phyloP scores from a whole-genome alignment of 2,113 vertebrate genomes.

The Psephotus haematonotus region DNA sequence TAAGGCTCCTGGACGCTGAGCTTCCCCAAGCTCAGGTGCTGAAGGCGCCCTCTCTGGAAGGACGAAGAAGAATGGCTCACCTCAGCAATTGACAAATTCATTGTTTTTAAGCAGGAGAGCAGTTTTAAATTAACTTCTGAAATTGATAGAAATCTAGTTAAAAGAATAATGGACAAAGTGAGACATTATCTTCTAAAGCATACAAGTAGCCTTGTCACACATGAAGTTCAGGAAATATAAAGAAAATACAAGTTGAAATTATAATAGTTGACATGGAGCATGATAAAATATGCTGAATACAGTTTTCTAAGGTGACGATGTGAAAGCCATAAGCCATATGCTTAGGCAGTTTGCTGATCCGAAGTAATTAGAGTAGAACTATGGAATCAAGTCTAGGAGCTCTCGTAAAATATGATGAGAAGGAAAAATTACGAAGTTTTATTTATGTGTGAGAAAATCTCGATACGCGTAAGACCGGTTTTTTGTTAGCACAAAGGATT shows the following conservation, averaged over 20 bases:
- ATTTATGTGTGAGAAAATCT: not conserved
- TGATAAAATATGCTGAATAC: not conserved
- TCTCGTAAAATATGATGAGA: not conserved
- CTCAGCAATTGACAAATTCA: not conserved
- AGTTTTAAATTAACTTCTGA: slow-evolving; percentile 8
- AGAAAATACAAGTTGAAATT: not conserved
- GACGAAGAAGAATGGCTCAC: too few species aligned
- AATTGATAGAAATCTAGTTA: not conserved
- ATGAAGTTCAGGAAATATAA: not conserved
- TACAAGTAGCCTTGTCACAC: not conserved
- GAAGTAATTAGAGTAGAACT: not conserved
- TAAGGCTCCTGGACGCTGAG: too few species aligned
- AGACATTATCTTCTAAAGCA: not conserved
- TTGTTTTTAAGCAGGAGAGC: not conserved
- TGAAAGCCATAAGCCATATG: not conserved
- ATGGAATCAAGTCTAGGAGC: not conserved
- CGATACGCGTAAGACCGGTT: not conserved
- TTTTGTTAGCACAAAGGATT: not conserved
- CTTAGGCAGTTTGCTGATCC: not conserved
- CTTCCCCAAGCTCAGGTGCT: too few species aligned
- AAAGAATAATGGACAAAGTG: not conserved
- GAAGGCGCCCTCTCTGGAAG: too few species aligned
- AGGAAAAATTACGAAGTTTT: not conserved
- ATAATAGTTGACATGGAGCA: not conserved
- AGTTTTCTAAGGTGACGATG: not conserved